These are phyloP conservation scores for Poeciliopsis retropinna DNA, from an alignment of 2,113 vertebrate genomes.

Conservation along the genomic window DNA sequence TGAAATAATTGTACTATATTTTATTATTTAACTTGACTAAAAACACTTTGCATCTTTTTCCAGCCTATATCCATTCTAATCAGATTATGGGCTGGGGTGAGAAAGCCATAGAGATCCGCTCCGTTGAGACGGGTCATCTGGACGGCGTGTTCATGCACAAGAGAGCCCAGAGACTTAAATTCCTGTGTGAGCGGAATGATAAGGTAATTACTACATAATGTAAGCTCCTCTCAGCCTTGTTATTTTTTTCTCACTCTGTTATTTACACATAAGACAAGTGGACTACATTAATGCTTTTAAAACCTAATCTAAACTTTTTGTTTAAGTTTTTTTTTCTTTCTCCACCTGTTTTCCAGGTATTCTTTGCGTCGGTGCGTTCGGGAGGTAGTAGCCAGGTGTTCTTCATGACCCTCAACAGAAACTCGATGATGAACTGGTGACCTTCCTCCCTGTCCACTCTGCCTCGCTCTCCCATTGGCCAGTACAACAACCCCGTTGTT, in stretches of 20 bases:
- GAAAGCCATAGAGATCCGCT: slow-evolving; percentile 99
- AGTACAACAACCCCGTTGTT: slow-evolving; percentile 10
- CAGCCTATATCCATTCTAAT: slow-evolving; percentile 99
- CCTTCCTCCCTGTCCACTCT: slow-evolving; percentile 51
- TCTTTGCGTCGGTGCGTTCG: slow-evolving; percentile 97
- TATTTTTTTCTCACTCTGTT: neutral
- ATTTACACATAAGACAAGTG: neutral
- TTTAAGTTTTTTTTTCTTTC: no score
- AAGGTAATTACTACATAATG: slow-evolving; percentile 83
- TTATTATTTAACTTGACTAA: neutral
- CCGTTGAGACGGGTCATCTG: slow-evolving; percentile 97
- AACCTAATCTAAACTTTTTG: no score
- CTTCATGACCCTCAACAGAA: slow-evolving; percentile 99
- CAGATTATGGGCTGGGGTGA: slow-evolving; percentile 99
- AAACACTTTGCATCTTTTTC: slow-evolving; percentile 51
- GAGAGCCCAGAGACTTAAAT: slow-evolving; percentile 98
- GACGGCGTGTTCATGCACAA: slow-evolving; percentile 99
- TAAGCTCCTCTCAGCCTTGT: neutral
- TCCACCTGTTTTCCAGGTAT: slow-evolving; percentile 82
- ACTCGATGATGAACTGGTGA: slow-evolving; percentile 99
- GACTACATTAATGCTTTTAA: neutral
- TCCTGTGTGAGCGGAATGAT: slow-evolving; percentile 98
- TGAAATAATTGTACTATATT: neutral
- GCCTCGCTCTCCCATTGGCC: slow-evolving; percentile 49
- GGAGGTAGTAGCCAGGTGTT: slow-evolving; percentile 99